Evolutionary conservation across 2,797 vertebrate genomes (phyloP).

Genomic region (Otolemur crassicaudatus): DNA sequence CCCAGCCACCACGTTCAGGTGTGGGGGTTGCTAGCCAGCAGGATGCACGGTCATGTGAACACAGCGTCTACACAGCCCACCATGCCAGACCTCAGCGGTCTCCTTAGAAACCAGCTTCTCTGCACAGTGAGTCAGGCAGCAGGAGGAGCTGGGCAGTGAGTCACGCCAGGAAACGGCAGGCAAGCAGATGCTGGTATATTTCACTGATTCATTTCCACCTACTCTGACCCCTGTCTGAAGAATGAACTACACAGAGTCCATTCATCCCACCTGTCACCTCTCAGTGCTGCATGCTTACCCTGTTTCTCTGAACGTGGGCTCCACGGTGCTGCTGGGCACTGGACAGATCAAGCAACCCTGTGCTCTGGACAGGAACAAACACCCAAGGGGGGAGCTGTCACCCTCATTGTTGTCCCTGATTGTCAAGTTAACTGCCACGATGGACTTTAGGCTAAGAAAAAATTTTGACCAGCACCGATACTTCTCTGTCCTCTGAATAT

Average conservation of each 20-base stretch:
- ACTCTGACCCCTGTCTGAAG: not conserved
- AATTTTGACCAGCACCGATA: not conserved
- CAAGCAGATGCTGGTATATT: not conserved
- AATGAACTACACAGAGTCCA: not conserved
- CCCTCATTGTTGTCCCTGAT: too few relatives aligned
- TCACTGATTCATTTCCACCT: slow-evolving; percentile 45
- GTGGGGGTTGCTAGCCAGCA: not conserved
- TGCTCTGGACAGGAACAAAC: not conserved
- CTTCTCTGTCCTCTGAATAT: not conserved
- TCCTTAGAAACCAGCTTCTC: slow-evolving; percentile 50
- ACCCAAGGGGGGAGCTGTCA: not conserved
- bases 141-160: not conserved
- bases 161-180: not conserved
- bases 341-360: not conserved
- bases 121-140: not conserved
- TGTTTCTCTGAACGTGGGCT: not conserved
- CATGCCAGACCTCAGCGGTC: not conserved
- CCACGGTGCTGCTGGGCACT: not conserved
- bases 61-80: not conserved
- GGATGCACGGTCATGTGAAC: not conserved
- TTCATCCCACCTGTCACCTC: not conserved
- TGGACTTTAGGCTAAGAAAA: not conserved
- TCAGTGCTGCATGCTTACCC: not conserved
- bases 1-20: not conserved
- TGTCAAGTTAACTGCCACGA: not conserved